Percentiles rank a stretch among this genome's conserved stretches.
Evolutionary conservation across 2,888 invertebrate genomes (phyloP).

Genomic region (Chrysina gloriosa): DNA sequence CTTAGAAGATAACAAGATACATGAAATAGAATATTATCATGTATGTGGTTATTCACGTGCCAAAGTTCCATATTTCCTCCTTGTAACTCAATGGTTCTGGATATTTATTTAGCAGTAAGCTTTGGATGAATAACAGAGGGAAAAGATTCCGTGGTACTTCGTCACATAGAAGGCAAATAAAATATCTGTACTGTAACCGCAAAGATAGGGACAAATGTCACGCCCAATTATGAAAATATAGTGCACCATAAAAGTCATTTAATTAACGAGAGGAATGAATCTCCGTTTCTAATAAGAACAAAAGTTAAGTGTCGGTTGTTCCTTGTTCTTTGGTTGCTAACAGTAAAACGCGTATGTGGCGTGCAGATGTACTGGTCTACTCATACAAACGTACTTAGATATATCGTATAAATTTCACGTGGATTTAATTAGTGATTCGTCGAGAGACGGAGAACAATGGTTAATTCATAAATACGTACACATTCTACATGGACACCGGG

Average conservation of each 20-base stretch:
- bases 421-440: constrained; percentile 39
- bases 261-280: constrained; percentile 17
- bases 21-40: no score
- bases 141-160: neutral
- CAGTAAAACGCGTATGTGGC: constrained; percentile 16
- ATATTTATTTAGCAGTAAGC: no score
- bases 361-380: neutral
- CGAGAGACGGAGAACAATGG: constrained; percentile 37
- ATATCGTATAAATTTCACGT: constrained; percentile 39
- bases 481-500: constrained; percentile 2
- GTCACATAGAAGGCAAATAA: neutral
- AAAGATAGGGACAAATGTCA: neutral
- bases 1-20: no score
- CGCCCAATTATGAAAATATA: constrained; percentile 23
- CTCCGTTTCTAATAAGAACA: constrained; percentile 12
- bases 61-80: no score
- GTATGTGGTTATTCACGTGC: no score
- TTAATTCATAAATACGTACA: constrained; percentile 34
- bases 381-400: no score
- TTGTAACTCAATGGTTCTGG: no score
- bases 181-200: no score
- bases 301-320: neutral
- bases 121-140: no score
- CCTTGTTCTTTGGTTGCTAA: neutral
- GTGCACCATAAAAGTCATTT: constrained; percentile 23